Evolutionary conservation across 92 coral and sea anemone species (phyloP).

Genomic region (Porites lobata): DNA sequence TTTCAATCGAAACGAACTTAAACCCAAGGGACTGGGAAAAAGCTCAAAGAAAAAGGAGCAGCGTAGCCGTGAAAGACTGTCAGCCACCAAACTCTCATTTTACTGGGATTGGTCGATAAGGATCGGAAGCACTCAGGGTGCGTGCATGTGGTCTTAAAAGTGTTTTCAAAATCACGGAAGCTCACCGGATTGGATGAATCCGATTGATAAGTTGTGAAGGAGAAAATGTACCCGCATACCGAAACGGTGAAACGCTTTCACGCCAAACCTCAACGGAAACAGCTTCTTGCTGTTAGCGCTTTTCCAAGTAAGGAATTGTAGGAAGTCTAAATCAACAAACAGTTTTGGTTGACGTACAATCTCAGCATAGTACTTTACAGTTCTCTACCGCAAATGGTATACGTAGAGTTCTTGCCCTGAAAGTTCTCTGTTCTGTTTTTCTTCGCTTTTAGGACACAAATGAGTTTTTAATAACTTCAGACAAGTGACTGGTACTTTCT

Average conservation of each 20-base stretch:
- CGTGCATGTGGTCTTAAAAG: not conserved
- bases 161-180: not conserved
- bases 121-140: not conserved
- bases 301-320: slow-evolving; percentile 54
- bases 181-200: not conserved
- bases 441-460: not conserved
- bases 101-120: slow-evolving; percentile 5
- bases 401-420: not conserved
- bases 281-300: slow-evolving; percentile 57
- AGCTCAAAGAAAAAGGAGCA: too few species aligned
- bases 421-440: not conserved
- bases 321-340: too few species aligned
- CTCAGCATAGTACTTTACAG: not conserved
- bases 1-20: too few species aligned
- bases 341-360: not conserved
- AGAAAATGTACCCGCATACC: slow-evolving; percentile 54
- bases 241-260: slow-evolving; percentile 89
- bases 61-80: too few species aligned
- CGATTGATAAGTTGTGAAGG: not conserved
- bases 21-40: too few species aligned
- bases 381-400: not conserved
- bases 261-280: slow-evolving; percentile 80
- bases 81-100: too few species aligned
- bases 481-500: not conserved
- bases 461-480: slow-evolving; percentile 25